Base-by-base conservation (phyloP, 2,888 invertebrate genomes). In the Prionchulus punctatus region DNA sequence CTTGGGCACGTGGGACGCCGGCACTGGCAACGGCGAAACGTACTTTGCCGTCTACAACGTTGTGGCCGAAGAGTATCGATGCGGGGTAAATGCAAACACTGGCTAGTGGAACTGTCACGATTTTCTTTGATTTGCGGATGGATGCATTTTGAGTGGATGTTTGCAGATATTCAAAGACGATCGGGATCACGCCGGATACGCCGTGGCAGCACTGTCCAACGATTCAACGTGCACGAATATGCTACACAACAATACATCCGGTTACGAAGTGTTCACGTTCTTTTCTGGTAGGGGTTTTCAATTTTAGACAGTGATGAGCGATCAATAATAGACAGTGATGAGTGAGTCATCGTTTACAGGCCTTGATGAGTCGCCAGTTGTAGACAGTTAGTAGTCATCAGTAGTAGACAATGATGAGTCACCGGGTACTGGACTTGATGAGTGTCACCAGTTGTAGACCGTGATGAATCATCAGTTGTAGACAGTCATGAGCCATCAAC, bases 31-130 rank as follows among this genome's bases (percentile, higher is more conserved):
- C 12, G 43, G 47, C 2, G 48, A 53, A 27, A 55, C n/a, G n/a
- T 57, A 43, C 28, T 57, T 57, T 30, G 57, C 52, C 15, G 47
- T 54, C 12, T 57, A 57, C 54, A 57, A 57, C 31, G 2, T 18
- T 3, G 7, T 21, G 2, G 45, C 30, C n/a, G 54, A 57, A 4
- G 57, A 57, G 28, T 57, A 55, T 30, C n/a, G 57, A 28, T 57
- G 57, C 26, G 57, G 57, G 25, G 57, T 57, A 55, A 54, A 30
- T 50, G 3, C 3, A 50, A 50, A 50, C 28, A 7, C 18, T 43
- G 47, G 18, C 12, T 23, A 45, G 7, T 12, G n/a, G 15, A 45
- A 12, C 7, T 45, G 47, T 45, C 23, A n/a, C 12, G 7, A 18
- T 45, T 45, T 36, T 18, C 36, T 36, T 12, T 18, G 18, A 36